phyloP scores from a whole-genome alignment of 2,797 vertebrate genomes.

The Tachyglossus aculeatus region DNA sequence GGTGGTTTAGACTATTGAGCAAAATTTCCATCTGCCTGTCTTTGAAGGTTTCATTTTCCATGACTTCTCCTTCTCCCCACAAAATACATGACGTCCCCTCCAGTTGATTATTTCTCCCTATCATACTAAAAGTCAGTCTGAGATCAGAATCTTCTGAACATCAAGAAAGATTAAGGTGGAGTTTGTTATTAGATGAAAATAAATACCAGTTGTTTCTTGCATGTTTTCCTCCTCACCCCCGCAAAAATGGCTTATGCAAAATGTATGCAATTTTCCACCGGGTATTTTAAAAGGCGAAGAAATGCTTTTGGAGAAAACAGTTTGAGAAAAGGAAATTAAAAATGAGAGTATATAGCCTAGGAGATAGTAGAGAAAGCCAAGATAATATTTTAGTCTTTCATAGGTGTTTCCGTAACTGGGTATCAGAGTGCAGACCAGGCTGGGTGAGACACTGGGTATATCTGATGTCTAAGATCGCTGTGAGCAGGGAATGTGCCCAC shows the following conservation, averaged over 20 bases:
- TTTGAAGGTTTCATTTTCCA: background rate
- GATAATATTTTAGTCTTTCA: background rate
- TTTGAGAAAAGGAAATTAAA: slow-evolving; percentile 30
- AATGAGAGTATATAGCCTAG: background rate
- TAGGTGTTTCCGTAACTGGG: background rate
- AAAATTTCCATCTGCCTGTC: background rate
- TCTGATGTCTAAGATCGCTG: background rate
- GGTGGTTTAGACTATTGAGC: background rate
- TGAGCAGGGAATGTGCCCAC: background rate
- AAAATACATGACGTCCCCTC: background rate
- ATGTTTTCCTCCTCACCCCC: too few species aligned
- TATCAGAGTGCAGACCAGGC: background rate
- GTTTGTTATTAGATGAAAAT: too few species aligned
- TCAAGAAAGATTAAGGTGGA: too few species aligned
- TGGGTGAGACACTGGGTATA: background rate
- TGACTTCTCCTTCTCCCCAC: background rate
- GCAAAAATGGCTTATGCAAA: slow-evolving; percentile 35
- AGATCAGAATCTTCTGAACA: slow-evolving; percentile 24
- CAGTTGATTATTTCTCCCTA: slow-evolving; percentile 3
- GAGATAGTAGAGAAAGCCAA: background rate
- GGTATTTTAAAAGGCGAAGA: slow-evolving; percentile 7
- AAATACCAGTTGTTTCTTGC: too few species aligned
- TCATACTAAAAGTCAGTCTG: background rate
- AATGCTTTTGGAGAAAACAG: slow-evolving; percentile 37
- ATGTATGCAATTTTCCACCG: slow-evolving; percentile 14